A percentile compares a stretch with the other conserved stretches of the same genome.
Evolutionary conservation across 2,888 invertebrate species (phyloP).

Genomic region (Siphlonurus alternatus): DNA sequence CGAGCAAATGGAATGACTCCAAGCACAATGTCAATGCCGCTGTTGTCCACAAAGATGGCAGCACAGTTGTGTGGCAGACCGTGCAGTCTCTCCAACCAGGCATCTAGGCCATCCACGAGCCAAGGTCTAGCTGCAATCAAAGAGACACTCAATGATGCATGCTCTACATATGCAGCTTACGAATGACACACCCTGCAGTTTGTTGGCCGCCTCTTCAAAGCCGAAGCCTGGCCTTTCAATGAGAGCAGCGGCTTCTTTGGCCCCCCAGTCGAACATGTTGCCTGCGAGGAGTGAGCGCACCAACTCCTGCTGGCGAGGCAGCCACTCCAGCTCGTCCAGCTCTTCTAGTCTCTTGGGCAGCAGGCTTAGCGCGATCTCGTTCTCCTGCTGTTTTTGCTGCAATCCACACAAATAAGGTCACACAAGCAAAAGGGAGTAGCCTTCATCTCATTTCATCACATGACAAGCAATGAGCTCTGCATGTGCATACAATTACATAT

Average conservation of each 20-base stretch:
- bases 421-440: no score
- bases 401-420: no score
- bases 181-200: conserved; percentile 45
- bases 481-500: conserved; percentile 34
- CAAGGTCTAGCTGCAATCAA: conserved; percentile 53
- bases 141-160: conserved; percentile 4
- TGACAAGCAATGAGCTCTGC: no score
- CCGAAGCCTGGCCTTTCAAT: conserved; percentile 64
- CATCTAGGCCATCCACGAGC: conserved; percentile 75
- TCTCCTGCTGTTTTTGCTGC: conserved; percentile 76
- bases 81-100: conserved; percentile 58
- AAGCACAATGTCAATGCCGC: conserved; percentile 84
- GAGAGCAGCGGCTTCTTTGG: conserved; percentile 71
- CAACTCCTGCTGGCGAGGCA: conserved; percentile 26
- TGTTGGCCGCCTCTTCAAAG: conserved; percentile 61
- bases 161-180: background rate
- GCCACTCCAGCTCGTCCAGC: conserved; percentile 47
- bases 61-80: conserved; percentile 66
- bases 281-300: conserved; percentile 48
- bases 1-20: conserved; percentile 83
- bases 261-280: conserved; percentile 98
- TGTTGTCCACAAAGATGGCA: conserved; percentile 90
- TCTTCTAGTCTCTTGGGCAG: conserved; percentile 47
- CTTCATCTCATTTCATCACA: no score
- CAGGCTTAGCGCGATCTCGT: conserved; percentile 55